A percentile compares a stretch with the other conserved stretches of the same genome.
Conservation (phyloP, 2,113 vertebrate species). For the Spermophilus dauricus region DNA sequence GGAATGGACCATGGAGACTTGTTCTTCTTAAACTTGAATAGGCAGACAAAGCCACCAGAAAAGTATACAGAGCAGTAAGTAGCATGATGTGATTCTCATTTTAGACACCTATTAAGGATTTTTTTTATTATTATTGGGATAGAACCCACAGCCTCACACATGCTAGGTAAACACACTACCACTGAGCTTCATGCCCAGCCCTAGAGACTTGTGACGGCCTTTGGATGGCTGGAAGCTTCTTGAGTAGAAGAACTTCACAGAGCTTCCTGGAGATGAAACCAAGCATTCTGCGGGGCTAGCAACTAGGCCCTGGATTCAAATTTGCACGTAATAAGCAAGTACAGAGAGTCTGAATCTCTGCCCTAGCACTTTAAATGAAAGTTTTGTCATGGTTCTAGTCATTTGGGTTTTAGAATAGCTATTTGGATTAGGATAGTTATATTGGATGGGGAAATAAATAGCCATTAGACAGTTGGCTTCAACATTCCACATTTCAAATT, state of each 20-base stretch:
- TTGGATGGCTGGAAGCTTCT: not conserved
- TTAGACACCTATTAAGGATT: not conserved
- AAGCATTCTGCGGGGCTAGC: not conserved
- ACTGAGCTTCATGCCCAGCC: too few species aligned
- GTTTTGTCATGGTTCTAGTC: slow-evolving; percentile 2
- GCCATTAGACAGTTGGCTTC: slow-evolving; percentile 18
- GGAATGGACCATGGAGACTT: not conserved
- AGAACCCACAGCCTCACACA: too few species aligned
- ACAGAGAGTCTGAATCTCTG: not conserved
- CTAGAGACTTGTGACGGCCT: not conserved
- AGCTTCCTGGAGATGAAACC: not conserved
- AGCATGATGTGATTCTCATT: not conserved
- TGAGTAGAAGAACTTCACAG: not conserved
- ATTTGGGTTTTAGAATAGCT: slow-evolving; percentile 28
- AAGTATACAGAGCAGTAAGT: not conserved
- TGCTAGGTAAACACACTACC: too few species aligned
- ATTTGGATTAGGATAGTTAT: slow-evolving; percentile 8
- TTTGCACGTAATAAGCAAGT: not conserved
- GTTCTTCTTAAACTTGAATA: not conserved
- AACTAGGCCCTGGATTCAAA: not conserved
- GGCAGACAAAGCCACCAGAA: not conserved
- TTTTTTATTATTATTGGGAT: too few species aligned
- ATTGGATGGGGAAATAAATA: slow-evolving; percentile 31
- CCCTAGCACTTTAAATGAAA: slow-evolving; percentile 41
- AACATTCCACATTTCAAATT: slow-evolving; percentile 62